Percentiles rank a stretch among this genome's conserved stretches.
phyloP scores from a whole-genome alignment of 2,113 vertebrate species.

The Opisthocomus hoazin region DNA sequence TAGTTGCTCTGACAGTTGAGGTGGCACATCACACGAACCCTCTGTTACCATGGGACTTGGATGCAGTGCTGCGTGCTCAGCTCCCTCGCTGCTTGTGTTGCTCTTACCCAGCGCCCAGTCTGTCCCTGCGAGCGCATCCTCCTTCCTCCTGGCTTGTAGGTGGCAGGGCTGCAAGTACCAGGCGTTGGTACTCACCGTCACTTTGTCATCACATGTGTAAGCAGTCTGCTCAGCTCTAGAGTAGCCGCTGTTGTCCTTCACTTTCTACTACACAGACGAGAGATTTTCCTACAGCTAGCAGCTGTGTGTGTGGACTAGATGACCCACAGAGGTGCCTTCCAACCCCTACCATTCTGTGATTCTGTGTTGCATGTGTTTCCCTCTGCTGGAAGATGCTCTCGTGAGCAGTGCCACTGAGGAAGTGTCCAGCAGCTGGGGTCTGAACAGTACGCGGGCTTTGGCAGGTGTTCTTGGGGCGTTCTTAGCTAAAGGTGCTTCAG shows the following conservation, averaged over 20 bases:
- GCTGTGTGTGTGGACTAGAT: too few relatives aligned
- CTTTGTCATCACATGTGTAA: not conserved
- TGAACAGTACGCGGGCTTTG: not conserved
- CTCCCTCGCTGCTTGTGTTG: not conserved
- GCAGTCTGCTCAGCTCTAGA: not conserved
- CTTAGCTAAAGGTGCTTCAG: not conserved
- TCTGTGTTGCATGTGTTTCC: not conserved
- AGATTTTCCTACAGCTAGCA: not conserved
- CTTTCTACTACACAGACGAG: rapidly evolving
- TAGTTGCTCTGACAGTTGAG: not conserved
- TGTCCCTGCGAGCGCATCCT: not conserved
- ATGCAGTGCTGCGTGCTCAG: not conserved
- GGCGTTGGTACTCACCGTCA: not conserved
- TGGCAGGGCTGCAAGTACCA: not conserved
- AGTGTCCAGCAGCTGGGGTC: not conserved
- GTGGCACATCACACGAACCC: not conserved
- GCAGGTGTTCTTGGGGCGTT: not conserved
- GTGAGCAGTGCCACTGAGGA: not conserved
- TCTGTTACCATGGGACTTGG: not conserved
- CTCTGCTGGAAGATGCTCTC: not conserved
- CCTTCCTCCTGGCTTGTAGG: not conserved
- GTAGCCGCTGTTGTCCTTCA: not conserved
- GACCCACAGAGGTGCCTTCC: too few relatives aligned
- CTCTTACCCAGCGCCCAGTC: not conserved
- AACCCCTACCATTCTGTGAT: too few relatives aligned